Evolutionary conservation across 2,888 invertebrate genomes (phyloP).

Genomic region (Protonemura montana): DNA sequence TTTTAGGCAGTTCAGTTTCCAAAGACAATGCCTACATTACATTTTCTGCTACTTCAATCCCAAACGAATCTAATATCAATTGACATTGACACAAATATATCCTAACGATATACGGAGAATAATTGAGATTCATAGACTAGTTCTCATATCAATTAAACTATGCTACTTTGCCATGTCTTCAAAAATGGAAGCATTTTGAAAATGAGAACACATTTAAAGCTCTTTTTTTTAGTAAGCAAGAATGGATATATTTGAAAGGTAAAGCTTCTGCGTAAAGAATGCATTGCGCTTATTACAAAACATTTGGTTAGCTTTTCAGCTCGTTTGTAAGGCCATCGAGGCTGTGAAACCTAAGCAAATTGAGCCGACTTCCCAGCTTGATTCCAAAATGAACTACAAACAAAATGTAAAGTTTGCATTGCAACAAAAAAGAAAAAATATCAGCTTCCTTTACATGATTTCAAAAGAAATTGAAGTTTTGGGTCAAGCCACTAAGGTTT

Average conservation of each 20-base stretch:
- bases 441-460: not conserved
- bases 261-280: not conserved
- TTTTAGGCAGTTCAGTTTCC: not conserved
- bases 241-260: not conserved
- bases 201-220: not conserved
- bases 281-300: not conserved
- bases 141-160: not conserved
- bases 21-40: not conserved
- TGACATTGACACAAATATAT: not conserved
- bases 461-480: not conserved
- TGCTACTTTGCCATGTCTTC: not conserved
- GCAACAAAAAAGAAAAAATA: not conserved
- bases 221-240: not conserved
- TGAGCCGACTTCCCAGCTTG: not conserved
- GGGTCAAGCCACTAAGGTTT: not conserved
- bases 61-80: not conserved
- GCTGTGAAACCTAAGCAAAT: not conserved
- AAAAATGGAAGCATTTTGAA: not conserved
- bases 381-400: no score
- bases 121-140: not conserved
- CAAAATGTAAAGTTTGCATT: no score
- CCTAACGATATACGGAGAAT: not conserved
- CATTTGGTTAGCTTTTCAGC: not conserved
- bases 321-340: not conserved
- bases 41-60: not conserved